These are phyloP conservation scores for Herpailurus yagouaroundi DNA, from an alignment of 2,113 vertebrate species.

Conservation along the genomic window DNA sequence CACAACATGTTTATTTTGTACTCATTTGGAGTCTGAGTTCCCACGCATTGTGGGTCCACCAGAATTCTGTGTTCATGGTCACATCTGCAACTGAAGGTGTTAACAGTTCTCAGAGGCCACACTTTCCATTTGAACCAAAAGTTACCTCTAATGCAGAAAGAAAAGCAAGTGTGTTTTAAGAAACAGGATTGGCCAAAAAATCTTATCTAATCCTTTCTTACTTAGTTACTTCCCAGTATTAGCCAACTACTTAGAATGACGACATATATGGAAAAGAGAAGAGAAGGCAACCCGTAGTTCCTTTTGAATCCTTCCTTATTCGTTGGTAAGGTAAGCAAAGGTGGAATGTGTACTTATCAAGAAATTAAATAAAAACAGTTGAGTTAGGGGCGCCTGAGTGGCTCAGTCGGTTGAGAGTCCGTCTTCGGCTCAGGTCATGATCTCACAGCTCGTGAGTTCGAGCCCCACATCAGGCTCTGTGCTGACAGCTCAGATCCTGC, in stretches of 20 bases:
- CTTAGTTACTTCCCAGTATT: background rate
- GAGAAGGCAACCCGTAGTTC: background rate
- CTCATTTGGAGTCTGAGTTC: background rate
- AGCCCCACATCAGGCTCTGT: too few relatives aligned
- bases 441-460: too few relatives aligned
- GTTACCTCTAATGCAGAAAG: background rate
- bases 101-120: background rate
- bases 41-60: rapidly evolving
- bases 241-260: background rate
- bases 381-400: background rate
- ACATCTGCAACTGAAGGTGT: background rate
- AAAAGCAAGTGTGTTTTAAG: background rate
- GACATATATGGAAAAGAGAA: background rate
- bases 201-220: background rate
- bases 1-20: background rate
- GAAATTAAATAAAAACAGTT: background rate
- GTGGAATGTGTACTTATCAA: background rate
- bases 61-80: background rate
- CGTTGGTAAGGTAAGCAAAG: background rate
- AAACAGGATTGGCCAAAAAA: background rate
- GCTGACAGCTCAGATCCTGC: too few relatives aligned
- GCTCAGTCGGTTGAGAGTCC: too few relatives aligned
- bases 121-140: background rate
- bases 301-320: background rate
- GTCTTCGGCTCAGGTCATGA: too few relatives aligned